These are phyloP conservation scores for Callitettix versicolor DNA, from an alignment of 1,140 invertebrate genomes.

Conservation along the genomic window DNA sequence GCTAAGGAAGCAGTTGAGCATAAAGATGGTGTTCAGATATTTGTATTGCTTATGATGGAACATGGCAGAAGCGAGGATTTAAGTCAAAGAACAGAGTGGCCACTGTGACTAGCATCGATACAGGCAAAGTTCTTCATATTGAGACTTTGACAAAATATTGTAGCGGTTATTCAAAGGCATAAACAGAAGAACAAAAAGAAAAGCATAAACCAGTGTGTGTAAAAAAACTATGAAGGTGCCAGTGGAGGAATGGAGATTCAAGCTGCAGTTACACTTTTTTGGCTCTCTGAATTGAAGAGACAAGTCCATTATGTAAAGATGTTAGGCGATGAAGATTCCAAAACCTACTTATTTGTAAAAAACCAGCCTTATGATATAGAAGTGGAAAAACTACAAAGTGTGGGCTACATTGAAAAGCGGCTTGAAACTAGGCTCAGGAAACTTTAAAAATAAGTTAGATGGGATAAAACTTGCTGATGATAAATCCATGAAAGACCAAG, in stretches of 20 bases:
- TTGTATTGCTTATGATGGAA: slow-evolving; percentile 3
- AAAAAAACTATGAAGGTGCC: slow-evolving; percentile 6
- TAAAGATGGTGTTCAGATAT: not conserved
- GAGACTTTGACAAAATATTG: not conserved
- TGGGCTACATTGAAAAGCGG: slow-evolving; percentile 10
- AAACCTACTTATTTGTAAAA: too few species aligned
- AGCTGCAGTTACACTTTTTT: slow-evolving; percentile 1
- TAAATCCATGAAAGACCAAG: slow-evolving; percentile 13
- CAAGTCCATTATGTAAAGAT: not conserved
- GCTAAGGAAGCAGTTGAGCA: slow-evolving; percentile 5
- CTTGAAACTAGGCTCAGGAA: slow-evolving; percentile 3
- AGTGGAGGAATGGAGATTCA: slow-evolving; percentile 4
- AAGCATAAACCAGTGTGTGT: slow-evolving; percentile 9
- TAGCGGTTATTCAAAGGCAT: not conserved
- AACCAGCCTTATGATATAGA: not conserved
- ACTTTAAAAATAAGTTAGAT: not conserved
- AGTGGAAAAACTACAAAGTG: slow-evolving; percentile 13
- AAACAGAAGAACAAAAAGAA: slow-evolving; percentile 2
- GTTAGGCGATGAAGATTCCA: slow-evolving; percentile 4
- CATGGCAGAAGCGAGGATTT: slow-evolving; percentile 9
- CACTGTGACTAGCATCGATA: slow-evolving; percentile 3
- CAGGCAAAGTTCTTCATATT: not conserved
- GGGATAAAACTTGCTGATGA: slow-evolving; percentile 9
- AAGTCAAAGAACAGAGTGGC: slow-evolving; percentile 4
- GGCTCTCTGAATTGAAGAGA: not conserved